These are phyloP conservation scores for Callyntrura sp. DNA, from an alignment of 2,888 invertebrate genomes.

Conservation along the genomic window DNA sequence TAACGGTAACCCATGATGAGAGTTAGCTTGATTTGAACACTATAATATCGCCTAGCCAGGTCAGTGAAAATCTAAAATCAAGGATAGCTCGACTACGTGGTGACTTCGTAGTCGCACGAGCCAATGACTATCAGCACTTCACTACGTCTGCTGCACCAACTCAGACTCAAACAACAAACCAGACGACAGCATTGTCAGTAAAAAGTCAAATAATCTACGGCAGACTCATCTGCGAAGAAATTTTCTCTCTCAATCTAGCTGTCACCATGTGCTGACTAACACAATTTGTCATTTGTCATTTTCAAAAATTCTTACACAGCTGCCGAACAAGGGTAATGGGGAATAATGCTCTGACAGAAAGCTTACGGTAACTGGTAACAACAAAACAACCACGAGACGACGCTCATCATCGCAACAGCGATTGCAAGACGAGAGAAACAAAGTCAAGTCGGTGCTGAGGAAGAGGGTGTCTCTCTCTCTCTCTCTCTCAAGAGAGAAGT, in stretches of 20 bases:
- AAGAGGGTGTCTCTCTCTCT: conserved; percentile 17
- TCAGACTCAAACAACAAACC: conserved; percentile 26
- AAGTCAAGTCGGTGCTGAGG: not conserved
- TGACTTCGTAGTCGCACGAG: not conserved
- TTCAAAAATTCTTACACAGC: conserved; percentile 21
- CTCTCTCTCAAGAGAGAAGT: not conserved
- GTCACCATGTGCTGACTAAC: conserved; percentile 60
- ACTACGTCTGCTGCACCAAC: not conserved
- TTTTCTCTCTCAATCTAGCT: not conserved
- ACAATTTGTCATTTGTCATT: conserved; percentile 65
- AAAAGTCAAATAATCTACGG: not conserved
- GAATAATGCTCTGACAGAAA: conserved; percentile 16
- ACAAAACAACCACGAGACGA: conserved; percentile 8
- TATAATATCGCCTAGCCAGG: too few relatives aligned
- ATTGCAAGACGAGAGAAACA: not conserved
- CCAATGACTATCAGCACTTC: not conserved
- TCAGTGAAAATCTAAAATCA: too few relatives aligned
- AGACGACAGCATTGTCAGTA: not conserved
- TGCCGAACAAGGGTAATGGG: conserved; percentile 13
- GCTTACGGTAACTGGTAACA: conserved; percentile 1
- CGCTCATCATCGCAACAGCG: not conserved
- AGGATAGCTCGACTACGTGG: too few relatives aligned
- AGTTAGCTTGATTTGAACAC: too few relatives aligned
- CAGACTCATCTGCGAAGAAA: conserved; percentile 30
- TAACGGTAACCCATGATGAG: too few relatives aligned